Conservation (phyloP, 2,888 invertebrate species). For the Zaprionus lineosus region DNA sequence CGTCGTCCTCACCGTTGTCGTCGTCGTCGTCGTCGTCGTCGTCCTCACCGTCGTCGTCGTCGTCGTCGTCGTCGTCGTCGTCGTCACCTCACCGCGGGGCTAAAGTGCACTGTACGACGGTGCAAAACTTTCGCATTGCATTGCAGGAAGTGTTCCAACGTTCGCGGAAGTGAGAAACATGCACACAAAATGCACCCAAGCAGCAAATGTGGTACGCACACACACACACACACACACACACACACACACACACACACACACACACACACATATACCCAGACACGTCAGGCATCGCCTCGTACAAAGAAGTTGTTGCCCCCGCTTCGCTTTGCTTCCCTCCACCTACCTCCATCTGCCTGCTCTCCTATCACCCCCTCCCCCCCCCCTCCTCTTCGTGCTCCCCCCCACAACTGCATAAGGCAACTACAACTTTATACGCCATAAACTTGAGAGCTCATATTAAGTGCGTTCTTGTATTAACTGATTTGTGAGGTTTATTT, state of each 20-base stretch:
- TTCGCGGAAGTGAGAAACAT: constrained; percentile 62
- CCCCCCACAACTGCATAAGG: constrained; percentile 13
- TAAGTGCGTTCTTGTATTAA: constrained; percentile 50
- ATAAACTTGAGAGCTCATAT: constrained; percentile 17
- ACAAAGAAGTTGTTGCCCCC: constrained; percentile 18
- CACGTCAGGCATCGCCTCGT: background rate
- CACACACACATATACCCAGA: background rate
- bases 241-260: background rate
- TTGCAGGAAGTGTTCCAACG: constrained; percentile 63
- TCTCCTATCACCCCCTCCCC: no score
- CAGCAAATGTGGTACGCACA: constrained; percentile 54
- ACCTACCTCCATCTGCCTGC: no score
- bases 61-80: no score
- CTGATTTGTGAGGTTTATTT: constrained; percentile 54
- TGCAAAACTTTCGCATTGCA: constrained; percentile 58
- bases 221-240: constrained; percentile 15
- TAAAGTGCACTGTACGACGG: no score
- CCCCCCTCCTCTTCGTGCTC: constrained; percentile 4
- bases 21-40: no score
- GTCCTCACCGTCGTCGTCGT: no score
- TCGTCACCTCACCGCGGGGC: no score
- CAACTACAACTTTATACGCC: no score
- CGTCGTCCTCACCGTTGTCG: no score
- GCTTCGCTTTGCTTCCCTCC: no score
- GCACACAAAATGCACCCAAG: constrained; percentile 59